Evolutionary conservation across 1,140 invertebrate genomes (phyloP).

Genomic region (Chrysopa pallens): DNA sequence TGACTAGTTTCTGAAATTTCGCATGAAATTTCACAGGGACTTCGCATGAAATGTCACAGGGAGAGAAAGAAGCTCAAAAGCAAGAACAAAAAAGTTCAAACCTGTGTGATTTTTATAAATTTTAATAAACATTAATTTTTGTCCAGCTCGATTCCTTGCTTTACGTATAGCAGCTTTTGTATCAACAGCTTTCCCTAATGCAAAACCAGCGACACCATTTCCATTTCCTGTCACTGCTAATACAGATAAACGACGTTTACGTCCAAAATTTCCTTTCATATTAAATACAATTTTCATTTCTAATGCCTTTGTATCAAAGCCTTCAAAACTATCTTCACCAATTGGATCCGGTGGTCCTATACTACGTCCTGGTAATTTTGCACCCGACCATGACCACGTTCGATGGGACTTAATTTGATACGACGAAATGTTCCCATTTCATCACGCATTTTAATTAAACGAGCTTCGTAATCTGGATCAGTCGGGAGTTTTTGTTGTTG

Average conservation of each 20-base stretch:
- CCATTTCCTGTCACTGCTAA: conserved; percentile 76
- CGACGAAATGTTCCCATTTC: conserved; percentile 38
- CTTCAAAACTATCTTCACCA: conserved; percentile 60
- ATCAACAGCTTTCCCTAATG: conserved; percentile 48
- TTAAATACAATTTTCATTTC: conserved; percentile 62
- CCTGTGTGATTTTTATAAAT: conserved; percentile 70
- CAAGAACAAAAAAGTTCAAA: no score
- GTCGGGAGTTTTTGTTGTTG: conserved; percentile 47
- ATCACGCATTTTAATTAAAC: conserved; percentile 52
- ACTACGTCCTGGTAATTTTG: conserved; percentile 60
- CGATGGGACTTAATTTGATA: conserved; percentile 52
- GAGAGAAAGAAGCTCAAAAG: no score
- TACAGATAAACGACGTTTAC: conserved; percentile 43
- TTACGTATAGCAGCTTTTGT: conserved; percentile 40
- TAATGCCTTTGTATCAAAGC: conserved; percentile 74
- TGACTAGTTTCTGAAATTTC: no score
- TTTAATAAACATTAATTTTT: conserved; percentile 69
- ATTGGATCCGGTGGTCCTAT: conserved; percentile 75
- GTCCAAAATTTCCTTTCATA: conserved; percentile 75
- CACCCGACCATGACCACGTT: conserved; percentile 81
- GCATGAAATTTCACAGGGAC: no score
- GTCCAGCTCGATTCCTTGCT: conserved; percentile 72
- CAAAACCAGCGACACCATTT: conserved; percentile 74
- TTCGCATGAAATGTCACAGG: no score
- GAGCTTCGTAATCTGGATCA: conserved; percentile 50